A percentile compares a stretch with the other conserved stretches of the same genome.
Evolutionary conservation across 2,113 vertebrate species (phyloP).

Genomic region (Agapornis roseicollis): DNA sequence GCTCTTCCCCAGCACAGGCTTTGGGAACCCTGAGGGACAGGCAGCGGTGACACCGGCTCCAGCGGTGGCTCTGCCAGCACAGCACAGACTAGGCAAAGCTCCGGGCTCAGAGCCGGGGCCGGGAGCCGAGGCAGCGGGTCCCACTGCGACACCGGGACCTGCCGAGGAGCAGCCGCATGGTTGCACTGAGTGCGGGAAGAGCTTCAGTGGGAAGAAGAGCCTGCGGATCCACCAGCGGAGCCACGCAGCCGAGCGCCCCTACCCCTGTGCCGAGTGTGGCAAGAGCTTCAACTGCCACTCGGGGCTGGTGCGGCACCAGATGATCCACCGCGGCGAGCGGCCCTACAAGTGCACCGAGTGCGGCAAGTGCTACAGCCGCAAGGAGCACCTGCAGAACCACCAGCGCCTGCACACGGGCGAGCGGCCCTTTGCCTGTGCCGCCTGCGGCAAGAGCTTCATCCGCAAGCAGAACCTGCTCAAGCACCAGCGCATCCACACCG

Average conservation of each 20-base stretch:
- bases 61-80: background rate
- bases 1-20: background rate
- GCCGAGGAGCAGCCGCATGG: constrained; percentile 7
- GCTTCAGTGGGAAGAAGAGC: constrained; percentile 69
- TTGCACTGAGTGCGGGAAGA: constrained; percentile 68
- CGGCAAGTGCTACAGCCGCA: constrained; percentile 80
- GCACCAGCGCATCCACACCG: constrained; percentile 78
- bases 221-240: constrained; percentile 37
- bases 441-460: constrained; percentile 73
- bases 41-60: background rate
- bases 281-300: constrained; percentile 80
- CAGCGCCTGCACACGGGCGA: constrained; percentile 80
- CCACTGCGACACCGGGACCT: background rate
- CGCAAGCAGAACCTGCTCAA: constrained; percentile 73
- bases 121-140: background rate
- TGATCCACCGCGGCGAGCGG: constrained; percentile 73
- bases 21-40: background rate
- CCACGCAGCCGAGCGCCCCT: constrained; percentile 64
- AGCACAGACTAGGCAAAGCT: constrained; percentile 54
- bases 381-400: constrained; percentile 81
- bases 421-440: constrained; percentile 79
- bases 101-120: background rate
- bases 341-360: constrained; percentile 77
- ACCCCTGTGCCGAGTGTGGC: constrained; percentile 74
- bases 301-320: constrained; percentile 77